These are phyloP conservation scores for Nowickia ferox DNA, from an alignment of 2,888 invertebrate species.

Conservation along the genomic window DNA sequence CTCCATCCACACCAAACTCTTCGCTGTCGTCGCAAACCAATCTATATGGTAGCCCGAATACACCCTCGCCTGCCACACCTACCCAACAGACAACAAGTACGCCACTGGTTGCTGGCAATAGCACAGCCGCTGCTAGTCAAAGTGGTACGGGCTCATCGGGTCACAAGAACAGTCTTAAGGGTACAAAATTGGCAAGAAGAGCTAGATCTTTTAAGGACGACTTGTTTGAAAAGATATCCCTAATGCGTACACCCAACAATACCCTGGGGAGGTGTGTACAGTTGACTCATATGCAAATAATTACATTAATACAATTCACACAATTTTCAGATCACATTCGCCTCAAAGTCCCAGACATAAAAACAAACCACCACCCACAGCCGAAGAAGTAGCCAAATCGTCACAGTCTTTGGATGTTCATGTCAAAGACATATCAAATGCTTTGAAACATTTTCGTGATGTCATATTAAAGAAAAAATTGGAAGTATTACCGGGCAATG, in stretches of 20 bases:
- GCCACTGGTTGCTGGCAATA: slow-evolving; percentile 70
- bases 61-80: slow-evolving; percentile 75
- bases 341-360: slow-evolving; percentile 87
- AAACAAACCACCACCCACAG: slow-evolving; percentile 83
- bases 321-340: slow-evolving; percentile 85
- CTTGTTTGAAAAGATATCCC: slow-evolving; percentile 93
- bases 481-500: slow-evolving; percentile 96
- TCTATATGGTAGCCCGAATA: slow-evolving; percentile 72
- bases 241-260: slow-evolving; percentile 91
- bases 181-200: slow-evolving; percentile 93
- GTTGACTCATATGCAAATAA: background rate
- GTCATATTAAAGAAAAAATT: slow-evolving; percentile 95
- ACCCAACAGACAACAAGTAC: slow-evolving; percentile 72
- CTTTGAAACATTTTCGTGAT: slow-evolving; percentile 94
- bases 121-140: slow-evolving; percentile 46
- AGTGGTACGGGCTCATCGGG: slow-evolving; percentile 82
- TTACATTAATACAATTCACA: background rate
- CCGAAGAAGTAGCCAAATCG: slow-evolving; percentile 85
- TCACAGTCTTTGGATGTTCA: slow-evolving; percentile 89
- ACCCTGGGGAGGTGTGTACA: slow-evolving; percentile 81
- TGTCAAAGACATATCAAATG: slow-evolving; percentile 89
- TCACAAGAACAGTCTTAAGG: slow-evolving; percentile 90
- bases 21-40: slow-evolving; percentile 74
- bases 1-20: slow-evolving; percentile 82
- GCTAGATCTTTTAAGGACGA: slow-evolving; percentile 97